A percentile compares a stretch with the other conserved stretches of the same genome.
phyloP scores from a whole-genome alignment of 2,888 invertebrate species.

The Mystacides longicornis region DNA sequence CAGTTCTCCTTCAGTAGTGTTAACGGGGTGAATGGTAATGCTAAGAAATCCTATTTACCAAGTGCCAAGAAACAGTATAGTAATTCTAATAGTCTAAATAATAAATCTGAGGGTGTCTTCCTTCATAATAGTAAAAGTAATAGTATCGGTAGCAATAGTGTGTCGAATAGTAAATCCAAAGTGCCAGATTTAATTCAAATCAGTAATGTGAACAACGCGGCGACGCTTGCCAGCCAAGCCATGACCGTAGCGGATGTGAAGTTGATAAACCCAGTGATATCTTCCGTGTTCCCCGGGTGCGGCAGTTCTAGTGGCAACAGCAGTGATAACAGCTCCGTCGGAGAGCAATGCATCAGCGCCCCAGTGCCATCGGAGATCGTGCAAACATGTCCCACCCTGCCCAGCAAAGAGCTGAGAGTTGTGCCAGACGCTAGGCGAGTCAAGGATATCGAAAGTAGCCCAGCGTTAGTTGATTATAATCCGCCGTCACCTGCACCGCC shows the following conservation, averaged over 20 bases:
- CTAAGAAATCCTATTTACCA: slow-evolving; percentile 33
- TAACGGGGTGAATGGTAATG: slow-evolving; percentile 25
- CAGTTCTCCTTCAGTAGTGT: slow-evolving; percentile 48
- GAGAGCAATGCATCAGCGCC: neutral
- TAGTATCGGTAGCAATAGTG: neutral
- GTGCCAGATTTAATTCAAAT: slow-evolving; percentile 26
- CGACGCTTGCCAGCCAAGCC: neutral
- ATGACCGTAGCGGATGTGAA: slow-evolving; percentile 39
- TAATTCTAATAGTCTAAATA: slow-evolving; percentile 5
- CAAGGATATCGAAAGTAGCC: slow-evolving; percentile 19
- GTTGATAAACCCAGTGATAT: slow-evolving; percentile 43
- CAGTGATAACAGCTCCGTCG: slow-evolving; percentile 22
- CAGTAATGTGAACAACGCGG: neutral
- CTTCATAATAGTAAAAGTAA: neutral
- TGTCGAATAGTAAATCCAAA: slow-evolving; percentile 6
- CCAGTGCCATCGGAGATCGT: slow-evolving; percentile 1
- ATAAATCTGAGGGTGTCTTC: neutral
- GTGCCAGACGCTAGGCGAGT: slow-evolving; percentile 18
- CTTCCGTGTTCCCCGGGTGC: neutral
- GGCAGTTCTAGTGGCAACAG: neutral
- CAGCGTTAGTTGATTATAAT: slow-evolving; percentile 16
- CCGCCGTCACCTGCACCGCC: slow-evolving; percentile 25
- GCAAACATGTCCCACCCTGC: slow-evolving; percentile 3
- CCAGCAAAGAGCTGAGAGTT: slow-evolving; percentile 11
- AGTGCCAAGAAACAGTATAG: slow-evolving; percentile 24